A percentile compares a stretch with the other conserved stretches of the same genome.
phyloP scores from a whole-genome alignment of 92 coral and sea anemone species.

The Ricordea florida region DNA sequence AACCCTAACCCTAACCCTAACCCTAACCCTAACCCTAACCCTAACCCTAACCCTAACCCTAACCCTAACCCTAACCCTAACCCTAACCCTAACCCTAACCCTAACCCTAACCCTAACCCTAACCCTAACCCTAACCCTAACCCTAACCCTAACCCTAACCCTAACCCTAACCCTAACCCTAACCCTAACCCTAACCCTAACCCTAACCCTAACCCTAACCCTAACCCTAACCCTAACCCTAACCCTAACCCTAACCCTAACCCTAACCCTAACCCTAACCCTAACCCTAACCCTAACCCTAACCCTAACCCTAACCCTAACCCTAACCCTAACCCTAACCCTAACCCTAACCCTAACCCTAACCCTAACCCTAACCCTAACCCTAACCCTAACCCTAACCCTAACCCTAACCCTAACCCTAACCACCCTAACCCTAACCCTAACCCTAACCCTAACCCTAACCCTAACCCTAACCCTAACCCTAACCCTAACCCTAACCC shows the following conservation, averaged over 20 bases:
- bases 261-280: conserved; percentile 56
- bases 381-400: conserved; percentile 20
- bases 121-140: conserved; percentile 38
- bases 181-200: conserved; percentile 57
- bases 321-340: conserved; percentile 52
- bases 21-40: conserved; percentile 25
- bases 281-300: conserved; percentile 45
- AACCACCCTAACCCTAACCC: conserved; percentile 36
- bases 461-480: conserved; percentile 18
- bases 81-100: conserved; percentile 2
- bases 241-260: conserved; percentile 59
- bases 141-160: conserved; percentile 42
- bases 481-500: conserved; percentile 29
- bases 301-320: conserved; percentile 22
- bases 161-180: conserved; percentile 58
- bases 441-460: conserved; percentile 24
- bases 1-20: conserved; percentile 22
- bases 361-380: conserved; percentile 19
- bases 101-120: background rate
- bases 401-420: conserved; percentile 36
- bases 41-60: conserved; percentile 3
- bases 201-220: conserved; percentile 12
- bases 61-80: conserved; percentile 5
- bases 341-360: conserved; percentile 31
- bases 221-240: conserved; percentile 42